Conservation (phyloP, 2,113 vertebrate genomes). For the Noturus placidus region DNA sequence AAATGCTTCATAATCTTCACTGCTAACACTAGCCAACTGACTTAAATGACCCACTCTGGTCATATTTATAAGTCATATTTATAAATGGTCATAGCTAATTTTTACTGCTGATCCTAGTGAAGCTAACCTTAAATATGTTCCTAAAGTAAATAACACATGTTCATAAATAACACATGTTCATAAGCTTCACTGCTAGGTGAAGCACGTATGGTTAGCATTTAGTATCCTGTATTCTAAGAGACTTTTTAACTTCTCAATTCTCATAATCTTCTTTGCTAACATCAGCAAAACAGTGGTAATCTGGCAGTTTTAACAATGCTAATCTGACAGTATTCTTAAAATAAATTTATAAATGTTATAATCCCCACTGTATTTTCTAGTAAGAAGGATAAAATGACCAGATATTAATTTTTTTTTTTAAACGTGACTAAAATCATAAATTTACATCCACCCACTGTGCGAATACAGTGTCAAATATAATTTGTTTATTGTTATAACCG, state of each 20-base stretch:
- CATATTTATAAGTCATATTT: neutral
- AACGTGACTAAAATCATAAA: neutral
- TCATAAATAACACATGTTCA: neutral
- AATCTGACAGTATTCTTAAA: neutral
- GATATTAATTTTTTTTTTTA: too few species aligned
- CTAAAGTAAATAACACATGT: neutral
- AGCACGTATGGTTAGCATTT: neutral
- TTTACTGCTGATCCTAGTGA: neutral
- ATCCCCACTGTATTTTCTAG: neutral
- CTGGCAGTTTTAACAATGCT: neutral
- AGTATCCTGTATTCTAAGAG: neutral
- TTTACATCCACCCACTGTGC: neutral
- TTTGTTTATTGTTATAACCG: conserved; percentile 64
- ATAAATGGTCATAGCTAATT: neutral
- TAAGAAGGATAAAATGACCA: neutral
- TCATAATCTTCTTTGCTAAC: neutral
- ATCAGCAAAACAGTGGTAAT: neutral
- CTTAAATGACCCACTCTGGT: neutral
- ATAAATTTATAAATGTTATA: neutral
- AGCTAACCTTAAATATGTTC: neutral
- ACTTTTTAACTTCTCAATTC: neutral
- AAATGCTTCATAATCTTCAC: neutral
- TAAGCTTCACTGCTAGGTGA: neutral
- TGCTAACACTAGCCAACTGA: neutral
- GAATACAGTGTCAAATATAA: conserved; percentile 4